Conservation (phyloP, 2,888 invertebrate species). For the Amphipoea lucens region DNA sequence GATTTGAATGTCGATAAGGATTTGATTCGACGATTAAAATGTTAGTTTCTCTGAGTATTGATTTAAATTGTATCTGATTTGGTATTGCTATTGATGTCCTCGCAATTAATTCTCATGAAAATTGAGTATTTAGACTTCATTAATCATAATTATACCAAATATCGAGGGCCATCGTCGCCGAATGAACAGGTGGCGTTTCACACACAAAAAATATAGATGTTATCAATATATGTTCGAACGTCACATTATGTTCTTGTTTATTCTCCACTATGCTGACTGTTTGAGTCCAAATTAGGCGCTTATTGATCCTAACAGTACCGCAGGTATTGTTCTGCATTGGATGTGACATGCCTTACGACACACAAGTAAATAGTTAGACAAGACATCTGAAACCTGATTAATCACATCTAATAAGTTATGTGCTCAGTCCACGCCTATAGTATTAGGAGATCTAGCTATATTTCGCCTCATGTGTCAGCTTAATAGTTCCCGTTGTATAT, state of each 20-base stretch:
- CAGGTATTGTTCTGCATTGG: constrained; percentile 7
- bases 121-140: background rate
- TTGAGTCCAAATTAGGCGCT: constrained; percentile 26
- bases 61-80: constrained; percentile 6
- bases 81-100: background rate
- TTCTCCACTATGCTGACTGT: background rate
- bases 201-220: background rate
- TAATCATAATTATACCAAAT: constrained; percentile 13
- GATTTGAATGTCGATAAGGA: constrained; percentile 1
- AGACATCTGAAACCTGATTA: constrained; percentile 15
- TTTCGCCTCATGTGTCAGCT: background rate
- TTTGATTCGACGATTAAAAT: constrained; percentile 9
- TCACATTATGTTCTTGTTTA: constrained; percentile 13
- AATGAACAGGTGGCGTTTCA: background rate
- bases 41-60: constrained; percentile 10
- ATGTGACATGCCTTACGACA: constrained; percentile 2
- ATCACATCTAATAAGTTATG: constrained; percentile 14
- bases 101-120: background rate
- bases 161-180: background rate
- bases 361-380: background rate
- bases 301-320: constrained; percentile 24
- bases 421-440: constrained; percentile 1
- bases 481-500: constrained; percentile 3
- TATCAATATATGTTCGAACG: constrained; percentile 19
- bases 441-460: background rate